Evolutionary conservation across 92 coral and sea anemone genomes (phyloP).

Genomic region (Phenganax marumi): DNA sequence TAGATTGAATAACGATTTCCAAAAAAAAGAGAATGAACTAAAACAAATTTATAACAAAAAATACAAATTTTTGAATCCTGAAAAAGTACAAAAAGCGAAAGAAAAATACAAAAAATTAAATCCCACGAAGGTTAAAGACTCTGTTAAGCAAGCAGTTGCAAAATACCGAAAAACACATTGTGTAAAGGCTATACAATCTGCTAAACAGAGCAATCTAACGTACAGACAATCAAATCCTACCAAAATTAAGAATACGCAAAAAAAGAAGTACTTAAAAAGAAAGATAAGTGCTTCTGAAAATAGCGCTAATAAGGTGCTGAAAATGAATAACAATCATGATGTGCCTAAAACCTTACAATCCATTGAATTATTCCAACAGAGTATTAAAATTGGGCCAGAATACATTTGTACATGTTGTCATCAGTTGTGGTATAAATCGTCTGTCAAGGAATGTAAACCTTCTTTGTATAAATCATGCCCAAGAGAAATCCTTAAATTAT

Average conservation of each 20-base stretch:
- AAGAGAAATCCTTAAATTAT: slow-evolving; percentile 11
- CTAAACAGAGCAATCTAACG: background rate
- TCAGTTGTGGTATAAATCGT: slow-evolving; percentile 52
- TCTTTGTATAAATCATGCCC: slow-evolving; percentile 28
- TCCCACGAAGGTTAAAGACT: background rate
- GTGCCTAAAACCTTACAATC: too few species aligned
- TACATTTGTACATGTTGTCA: slow-evolving; percentile 55
- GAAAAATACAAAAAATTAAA: background rate
- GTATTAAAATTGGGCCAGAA: slow-evolving; percentile 39
- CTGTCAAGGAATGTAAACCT: slow-evolving; percentile 31
- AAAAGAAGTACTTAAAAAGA: slow-evolving; percentile 19
- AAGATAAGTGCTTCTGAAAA: background rate
- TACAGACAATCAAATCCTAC: background rate
- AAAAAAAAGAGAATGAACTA: slow-evolving; percentile 10
- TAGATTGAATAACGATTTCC: background rate
- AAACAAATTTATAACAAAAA: background rate
- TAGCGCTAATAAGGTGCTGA: too few species aligned
- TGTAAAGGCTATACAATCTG: background rate
- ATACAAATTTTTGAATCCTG: background rate
- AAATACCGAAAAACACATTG: background rate
- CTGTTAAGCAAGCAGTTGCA: slow-evolving; percentile 1
- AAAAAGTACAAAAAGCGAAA: slow-evolving; percentile 2
- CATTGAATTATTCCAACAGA: too few species aligned
- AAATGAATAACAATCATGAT: too few species aligned
- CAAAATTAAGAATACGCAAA: background rate